Evolutionary conservation across 2,113 vertebrate species (phyloP).

Genomic region (Prinia subflava): DNA sequence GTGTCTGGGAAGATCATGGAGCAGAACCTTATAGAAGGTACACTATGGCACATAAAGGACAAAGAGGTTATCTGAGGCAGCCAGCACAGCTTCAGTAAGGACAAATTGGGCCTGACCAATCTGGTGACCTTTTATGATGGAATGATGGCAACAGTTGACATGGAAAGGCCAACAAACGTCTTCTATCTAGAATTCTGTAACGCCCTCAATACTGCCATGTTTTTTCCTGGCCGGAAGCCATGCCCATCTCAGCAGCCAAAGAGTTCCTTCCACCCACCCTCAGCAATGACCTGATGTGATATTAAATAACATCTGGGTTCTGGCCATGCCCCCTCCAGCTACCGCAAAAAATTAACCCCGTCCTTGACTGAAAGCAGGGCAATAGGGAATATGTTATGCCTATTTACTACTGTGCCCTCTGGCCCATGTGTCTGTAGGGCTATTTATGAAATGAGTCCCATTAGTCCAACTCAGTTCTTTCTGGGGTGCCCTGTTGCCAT

Average conservation of each 20-base stretch:
- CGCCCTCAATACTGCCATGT: not conserved
- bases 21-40: not conserved
- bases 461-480: not conserved
- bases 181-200: not conserved
- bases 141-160: not conserved
- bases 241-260: not conserved
- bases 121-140: no score
- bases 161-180: not conserved
- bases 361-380: not conserved
- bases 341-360: not conserved
- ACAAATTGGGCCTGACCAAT: not conserved
- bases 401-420: not conserved
- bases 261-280: fast-evolving
- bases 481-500: no score
- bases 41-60: not conserved
- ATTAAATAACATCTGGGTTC: not conserved
- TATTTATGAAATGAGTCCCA: not conserved
- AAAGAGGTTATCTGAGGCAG: not conserved
- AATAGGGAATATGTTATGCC: not conserved
- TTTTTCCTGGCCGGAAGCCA: not conserved
- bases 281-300: not conserved
- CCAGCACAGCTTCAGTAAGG: fast-evolving
- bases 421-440: no score
- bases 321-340: not conserved
- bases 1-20: not conserved